Evolutionary conservation across 1,140 invertebrate genomes (phyloP).

Genomic region (Campodea augens): DNA sequence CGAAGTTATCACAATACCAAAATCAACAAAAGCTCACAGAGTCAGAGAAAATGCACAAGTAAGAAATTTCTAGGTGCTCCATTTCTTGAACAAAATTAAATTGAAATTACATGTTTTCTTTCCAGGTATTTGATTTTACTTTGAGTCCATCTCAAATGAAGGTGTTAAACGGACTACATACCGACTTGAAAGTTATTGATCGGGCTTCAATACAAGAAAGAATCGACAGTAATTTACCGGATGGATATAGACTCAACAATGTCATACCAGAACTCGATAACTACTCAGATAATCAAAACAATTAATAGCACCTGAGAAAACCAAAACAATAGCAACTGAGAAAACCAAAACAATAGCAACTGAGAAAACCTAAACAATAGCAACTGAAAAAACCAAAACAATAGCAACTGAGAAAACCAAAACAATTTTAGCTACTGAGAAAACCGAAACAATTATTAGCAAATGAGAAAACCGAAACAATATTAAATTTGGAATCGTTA

Average conservation of each 20-base stretch:
- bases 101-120: not conserved
- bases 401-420: too few species aligned
- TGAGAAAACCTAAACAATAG: too few species aligned
- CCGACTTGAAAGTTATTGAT: conserved; percentile 18
- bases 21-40: conserved; percentile 21
- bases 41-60: conserved; percentile 20
- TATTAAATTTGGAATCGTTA: too few species aligned
- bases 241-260: conserved; percentile 26
- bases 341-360: too few species aligned
- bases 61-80: not conserved
- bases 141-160: conserved; percentile 17
- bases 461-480: too few species aligned
- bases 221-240: conserved; percentile 20
- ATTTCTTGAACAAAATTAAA: not conserved
- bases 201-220: conserved; percentile 18
- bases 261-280: too few species aligned
- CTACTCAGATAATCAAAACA: too few species aligned
- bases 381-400: too few species aligned
- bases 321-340: too few species aligned
- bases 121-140: conserved; percentile 20
- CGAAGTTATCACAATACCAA: conserved; percentile 23
- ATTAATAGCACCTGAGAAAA: too few species aligned
- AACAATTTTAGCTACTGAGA: too few species aligned
- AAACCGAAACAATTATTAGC: too few species aligned
- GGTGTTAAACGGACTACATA: conserved; percentile 15